Evolutionary conservation across 2,113 vertebrate species (phyloP).

Genomic region (Camelus bactrianus): DNA sequence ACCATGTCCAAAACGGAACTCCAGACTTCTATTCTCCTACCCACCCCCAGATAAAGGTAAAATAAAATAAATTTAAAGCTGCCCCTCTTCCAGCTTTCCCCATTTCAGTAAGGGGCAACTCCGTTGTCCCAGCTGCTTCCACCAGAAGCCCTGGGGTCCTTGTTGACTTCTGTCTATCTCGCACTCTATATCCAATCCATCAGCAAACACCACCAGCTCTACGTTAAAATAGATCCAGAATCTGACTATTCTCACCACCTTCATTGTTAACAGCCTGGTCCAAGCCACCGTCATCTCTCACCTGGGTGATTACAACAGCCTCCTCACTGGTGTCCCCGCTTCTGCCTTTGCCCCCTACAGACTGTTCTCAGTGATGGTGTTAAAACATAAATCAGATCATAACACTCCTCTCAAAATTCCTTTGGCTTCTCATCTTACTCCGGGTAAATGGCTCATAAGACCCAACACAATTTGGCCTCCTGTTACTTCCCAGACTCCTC

Average conservation of each 20-base stretch:
- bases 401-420: background rate
- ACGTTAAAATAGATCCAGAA: slow-evolving; percentile 53
- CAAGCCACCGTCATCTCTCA: background rate
- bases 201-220: background rate
- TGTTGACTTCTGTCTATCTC: slow-evolving; percentile 46
- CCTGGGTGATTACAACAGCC: background rate
- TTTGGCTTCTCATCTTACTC: background rate
- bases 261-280: background rate
- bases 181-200: background rate
- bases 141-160: slow-evolving; percentile 17
- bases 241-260: background rate
- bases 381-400: slow-evolving; percentile 45
- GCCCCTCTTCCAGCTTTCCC: background rate
- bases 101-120: background rate
- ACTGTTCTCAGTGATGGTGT: background rate
- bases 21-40: background rate
- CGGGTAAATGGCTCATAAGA: background rate
- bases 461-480: background rate
- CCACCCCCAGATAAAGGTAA: background rate
- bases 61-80: background rate
- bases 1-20: accelerated
- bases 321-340: background rate
- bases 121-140: slow-evolving; percentile 30
- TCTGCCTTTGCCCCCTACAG: slow-evolving; percentile 5
- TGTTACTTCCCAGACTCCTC: background rate